Evolutionary conservation across 2,888 invertebrate genomes (phyloP), one percentile per base, ranked within the genome.

Genomic region (Tortrix viridana): DNA sequence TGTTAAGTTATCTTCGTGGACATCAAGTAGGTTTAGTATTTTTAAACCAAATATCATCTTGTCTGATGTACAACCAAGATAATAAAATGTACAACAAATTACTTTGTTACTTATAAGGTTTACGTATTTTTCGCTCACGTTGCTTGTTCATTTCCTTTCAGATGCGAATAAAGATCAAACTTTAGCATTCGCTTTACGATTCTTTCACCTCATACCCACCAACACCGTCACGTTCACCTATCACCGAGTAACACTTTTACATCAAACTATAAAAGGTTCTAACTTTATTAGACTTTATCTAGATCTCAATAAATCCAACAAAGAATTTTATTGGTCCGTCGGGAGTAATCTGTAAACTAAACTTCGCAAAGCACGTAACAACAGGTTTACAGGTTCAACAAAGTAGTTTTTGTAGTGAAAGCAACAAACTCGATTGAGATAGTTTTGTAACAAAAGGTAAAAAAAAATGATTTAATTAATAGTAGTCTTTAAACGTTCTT

Each of bases 221-320:
- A 41, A 16, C 41, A 5, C 26, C 4, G 26, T 6, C 41, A 6
- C n/a, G 5, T 19, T 53, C 53, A 53, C 38, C 41, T 53, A 53
- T 14, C 22, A 22, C 22, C 5, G 19, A 18, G 20, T 9, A 53
- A 52, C 18, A 53, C 41, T 53, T 53, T 4, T 22, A 38, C n/a
- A 20, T 7, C 9, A 20, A n/a, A 53, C 56, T 52, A 46, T 61
- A 57, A 62, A 62, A 57, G 56, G 50, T 41, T 41, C 50, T 50
- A 46, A 62, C 56, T 62, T 62, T 52, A 62, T 61, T 56, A 57
- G 62, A 41, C 46, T 12, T 43, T 57, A 62, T 62, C 62, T 62
- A 62, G 56, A 62, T 62, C 50, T 47, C 56, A 38, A 62, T 57
- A 62, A 62, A 62, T 62, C 56, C 62, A 48, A 62, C 56, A 62